Evolutionary conservation across 2,113 vertebrate species (phyloP), one percentile per base, ranked within the genome.

Genomic region (Dipodomys spectabilis): DNA sequence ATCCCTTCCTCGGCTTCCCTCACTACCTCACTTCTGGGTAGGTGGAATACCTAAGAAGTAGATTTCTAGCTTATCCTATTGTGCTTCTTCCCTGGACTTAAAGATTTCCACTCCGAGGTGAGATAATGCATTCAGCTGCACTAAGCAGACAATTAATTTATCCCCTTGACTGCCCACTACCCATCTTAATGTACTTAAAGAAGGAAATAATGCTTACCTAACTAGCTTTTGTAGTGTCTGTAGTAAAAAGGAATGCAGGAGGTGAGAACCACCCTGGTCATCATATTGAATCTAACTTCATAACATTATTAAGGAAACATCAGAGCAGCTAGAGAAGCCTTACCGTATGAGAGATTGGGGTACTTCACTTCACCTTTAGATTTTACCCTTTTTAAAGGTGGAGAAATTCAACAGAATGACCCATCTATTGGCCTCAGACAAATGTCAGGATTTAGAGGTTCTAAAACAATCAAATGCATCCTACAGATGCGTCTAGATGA

Each of bases 131-230:
- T 30, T 96, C 77, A 93, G 77, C 44, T 94, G 69, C 78, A 75
- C 91, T 94, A 96, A 87, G 74, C 80, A 96, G 88, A 96, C 67
- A 91, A 92, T 96, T 91, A 94, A 96, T 96, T 94, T 95, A 91
- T 91, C 78, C 92, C 53, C 45, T 94, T 86, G 85, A 65, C 75
- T 95, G 87, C 64, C 87, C 67, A 94, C 60, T 90, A 85, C 81
- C 75, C 82, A 93, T 72, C 62, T 93, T 95, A 90, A 86, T 95
- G 74, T 82, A 93, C 89, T 96, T 35, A 62, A 60, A 91, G 92
- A 86, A 69, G 82, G 57, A 93, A 94, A 94, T 86, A 94, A 88
- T 93, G 64, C 64, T 94, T 93, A 75, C 68, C 82, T 77, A 57
- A 68, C 89, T 95, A 81, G 89, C 39, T 93, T 77, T 23, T 45